These are phyloP conservation scores for Scartelaos histophorus DNA, from an alignment of 2,113 vertebrate species.

Conservation along the genomic window DNA sequence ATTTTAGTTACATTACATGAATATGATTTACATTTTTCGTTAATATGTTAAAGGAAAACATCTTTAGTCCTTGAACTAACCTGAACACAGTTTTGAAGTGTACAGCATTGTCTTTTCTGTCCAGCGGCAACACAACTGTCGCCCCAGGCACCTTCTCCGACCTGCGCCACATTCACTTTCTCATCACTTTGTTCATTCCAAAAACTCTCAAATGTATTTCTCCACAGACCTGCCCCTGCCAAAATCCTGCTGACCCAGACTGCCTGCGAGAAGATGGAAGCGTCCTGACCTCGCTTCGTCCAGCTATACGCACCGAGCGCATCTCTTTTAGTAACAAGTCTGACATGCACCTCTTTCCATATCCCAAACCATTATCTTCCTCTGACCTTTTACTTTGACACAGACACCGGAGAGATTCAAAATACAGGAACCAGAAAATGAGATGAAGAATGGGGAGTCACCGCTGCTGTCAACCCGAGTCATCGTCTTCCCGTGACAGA, in stretches of 20 bases:
- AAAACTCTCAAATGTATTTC: conserved; percentile 4
- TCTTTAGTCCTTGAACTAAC: too few species aligned
- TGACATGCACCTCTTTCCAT: conserved; percentile 24
- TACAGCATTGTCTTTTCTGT: too few species aligned
- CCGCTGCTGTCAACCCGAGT: too few species aligned
- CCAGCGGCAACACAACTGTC: too few species aligned
- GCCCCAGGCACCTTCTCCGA: not conserved
- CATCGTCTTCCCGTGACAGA: too few species aligned
- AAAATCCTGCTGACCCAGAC: conserved; percentile 27
- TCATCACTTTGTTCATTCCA: conserved; percentile 11
- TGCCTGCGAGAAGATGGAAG: conserved; percentile 12
- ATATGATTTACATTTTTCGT: too few species aligned
- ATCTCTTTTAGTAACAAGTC: conserved; percentile 9
- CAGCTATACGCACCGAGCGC: conserved; percentile 15
- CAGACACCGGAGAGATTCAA: conserved; percentile 12
- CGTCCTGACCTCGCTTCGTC: conserved; percentile 24
- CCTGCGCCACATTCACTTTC: not conserved
- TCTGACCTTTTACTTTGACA: conserved; percentile 31
- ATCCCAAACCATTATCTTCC: conserved; percentile 33
- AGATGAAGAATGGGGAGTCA: too few species aligned
- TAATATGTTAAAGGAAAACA: too few species aligned
- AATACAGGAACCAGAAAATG: too few species aligned
- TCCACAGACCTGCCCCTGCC: conserved; percentile 16
- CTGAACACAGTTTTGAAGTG: too few species aligned
- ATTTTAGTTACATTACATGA: too few species aligned